Evolutionary conservation across 2,113 vertebrate genomes (phyloP).

Genomic region (Calcarius ornatus): DNA sequence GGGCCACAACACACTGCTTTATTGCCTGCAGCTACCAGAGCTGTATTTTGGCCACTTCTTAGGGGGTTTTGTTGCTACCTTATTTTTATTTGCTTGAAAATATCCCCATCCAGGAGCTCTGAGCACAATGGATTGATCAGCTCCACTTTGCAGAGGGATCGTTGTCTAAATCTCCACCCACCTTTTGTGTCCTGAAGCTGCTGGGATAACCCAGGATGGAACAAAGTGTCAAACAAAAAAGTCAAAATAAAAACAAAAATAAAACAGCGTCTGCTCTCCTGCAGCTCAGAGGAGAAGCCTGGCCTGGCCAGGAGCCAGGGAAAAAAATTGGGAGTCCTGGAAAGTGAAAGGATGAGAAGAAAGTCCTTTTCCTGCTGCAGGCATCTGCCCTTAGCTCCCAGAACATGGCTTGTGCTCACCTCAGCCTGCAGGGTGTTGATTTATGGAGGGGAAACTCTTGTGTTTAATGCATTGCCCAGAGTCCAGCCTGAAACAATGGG

Average conservation of each 20-base stretch:
- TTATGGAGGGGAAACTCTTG: neutral
- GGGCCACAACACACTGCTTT: accelerated
- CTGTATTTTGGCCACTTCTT: neutral
- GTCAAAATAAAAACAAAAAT: neutral
- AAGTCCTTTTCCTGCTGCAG: neutral
- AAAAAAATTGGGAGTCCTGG: neutral
- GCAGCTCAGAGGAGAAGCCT: neutral
- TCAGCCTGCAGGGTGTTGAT: neutral
- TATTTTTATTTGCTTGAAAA: neutral
- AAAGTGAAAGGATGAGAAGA: neutral
- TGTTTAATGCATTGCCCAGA: neutral
- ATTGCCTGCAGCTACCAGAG: neutral
- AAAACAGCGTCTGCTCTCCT: neutral
- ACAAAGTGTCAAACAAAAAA: neutral
- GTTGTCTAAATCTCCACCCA: neutral
- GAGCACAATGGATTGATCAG: neutral
- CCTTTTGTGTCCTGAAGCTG: neutral
- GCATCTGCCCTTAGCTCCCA: neutral
- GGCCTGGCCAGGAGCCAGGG: neutral
- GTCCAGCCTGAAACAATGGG: neutral
- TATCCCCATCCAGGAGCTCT: neutral
- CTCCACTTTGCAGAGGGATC: neutral
- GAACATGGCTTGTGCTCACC: neutral
- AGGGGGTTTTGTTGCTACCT: neutral
- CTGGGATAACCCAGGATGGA: neutral